phyloP scores from a whole-genome alignment of 2,888 invertebrate species.

The Halocaridina rubra region DNA sequence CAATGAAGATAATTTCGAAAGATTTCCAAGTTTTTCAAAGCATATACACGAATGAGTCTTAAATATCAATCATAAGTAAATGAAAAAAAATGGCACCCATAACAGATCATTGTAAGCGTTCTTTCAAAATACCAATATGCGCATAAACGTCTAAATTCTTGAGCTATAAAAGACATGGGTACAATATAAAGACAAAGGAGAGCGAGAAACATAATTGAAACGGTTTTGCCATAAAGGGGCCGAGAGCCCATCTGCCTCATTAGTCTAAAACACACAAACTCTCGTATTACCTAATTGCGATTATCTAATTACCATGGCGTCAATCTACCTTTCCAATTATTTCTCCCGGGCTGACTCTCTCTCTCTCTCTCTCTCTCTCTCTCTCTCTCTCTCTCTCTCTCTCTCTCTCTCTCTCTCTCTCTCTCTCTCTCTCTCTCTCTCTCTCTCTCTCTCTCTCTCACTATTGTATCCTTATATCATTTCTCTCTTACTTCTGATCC shows the following conservation, averaged over 20 bases:
- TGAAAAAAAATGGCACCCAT: no score
- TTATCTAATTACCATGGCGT: conserved; percentile 40
- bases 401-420: conserved; percentile 1
- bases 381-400: conserved; percentile 7
- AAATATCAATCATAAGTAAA: no score
- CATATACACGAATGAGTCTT: no score
- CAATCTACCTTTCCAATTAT: conserved; percentile 10
- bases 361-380: background rate
- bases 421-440: conserved; percentile 19
- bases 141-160: no score
- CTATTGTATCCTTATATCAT: background rate
- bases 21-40: no score
- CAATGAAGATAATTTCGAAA: no score
- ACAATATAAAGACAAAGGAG: no score
- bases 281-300: conserved; percentile 29
- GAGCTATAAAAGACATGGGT: no score
- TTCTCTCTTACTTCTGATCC: no score
- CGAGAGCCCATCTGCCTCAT: background rate
- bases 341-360: background rate
- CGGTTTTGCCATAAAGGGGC: background rate
- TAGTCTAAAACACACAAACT: conserved; percentile 41
- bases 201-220: no score
- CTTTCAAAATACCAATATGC: no score
- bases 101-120: no score
- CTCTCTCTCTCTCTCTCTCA: background rate